Evolutionary conservation across 2,888 invertebrate species (phyloP).

Genomic region (Drosophila infuscata): DNA sequence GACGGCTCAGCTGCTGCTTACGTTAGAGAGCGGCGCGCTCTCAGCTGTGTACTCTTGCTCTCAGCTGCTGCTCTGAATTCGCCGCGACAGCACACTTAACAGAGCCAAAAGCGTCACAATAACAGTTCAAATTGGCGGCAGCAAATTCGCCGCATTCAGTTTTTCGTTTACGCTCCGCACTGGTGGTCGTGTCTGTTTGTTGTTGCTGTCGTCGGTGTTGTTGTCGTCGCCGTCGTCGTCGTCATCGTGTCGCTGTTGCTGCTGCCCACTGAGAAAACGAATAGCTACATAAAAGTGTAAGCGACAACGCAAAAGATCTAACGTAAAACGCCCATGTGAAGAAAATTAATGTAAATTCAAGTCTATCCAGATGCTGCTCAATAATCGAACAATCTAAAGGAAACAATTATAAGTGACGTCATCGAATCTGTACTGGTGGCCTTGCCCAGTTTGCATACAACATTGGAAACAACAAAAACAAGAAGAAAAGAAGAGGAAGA

Average conservation of each 20-base stretch:
- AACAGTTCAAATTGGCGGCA: slow-evolving; percentile 59
- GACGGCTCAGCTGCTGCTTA: slow-evolving; percentile 55
- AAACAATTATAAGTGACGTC: slow-evolving; percentile 18
- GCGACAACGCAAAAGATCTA: slow-evolving; percentile 41
- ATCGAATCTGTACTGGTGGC: slow-evolving; percentile 19
- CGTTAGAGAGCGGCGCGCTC: slow-evolving; percentile 21
- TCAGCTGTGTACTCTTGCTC: slow-evolving; percentile 31
- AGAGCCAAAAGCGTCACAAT: slow-evolving; percentile 44
- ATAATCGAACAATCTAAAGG: slow-evolving; percentile 9
- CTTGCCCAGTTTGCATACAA: slow-evolving; percentile 9
- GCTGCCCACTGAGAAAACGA: slow-evolving; percentile 38
- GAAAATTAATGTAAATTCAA: slow-evolving; percentile 20
- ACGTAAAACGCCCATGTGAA: slow-evolving; percentile 50
- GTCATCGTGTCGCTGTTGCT: slow-evolving; percentile 42
- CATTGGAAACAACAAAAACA: slow-evolving; percentile 15
- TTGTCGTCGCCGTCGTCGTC: slow-evolving; percentile 21
- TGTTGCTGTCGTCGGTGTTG: slow-evolving; percentile 64
- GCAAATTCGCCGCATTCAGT: slow-evolving; percentile 68
- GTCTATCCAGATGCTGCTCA: neutral
- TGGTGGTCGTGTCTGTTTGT: slow-evolving; percentile 76
- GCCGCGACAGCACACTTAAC: slow-evolving; percentile 48
- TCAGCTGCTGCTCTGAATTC: slow-evolving; percentile 65
- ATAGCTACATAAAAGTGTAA: slow-evolving; percentile 43
- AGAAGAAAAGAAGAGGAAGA: neutral
- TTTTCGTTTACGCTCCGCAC: slow-evolving; percentile 75